phyloP scores from a whole-genome alignment of 2,888 invertebrate species.

The Campoplex capitator region DNA sequence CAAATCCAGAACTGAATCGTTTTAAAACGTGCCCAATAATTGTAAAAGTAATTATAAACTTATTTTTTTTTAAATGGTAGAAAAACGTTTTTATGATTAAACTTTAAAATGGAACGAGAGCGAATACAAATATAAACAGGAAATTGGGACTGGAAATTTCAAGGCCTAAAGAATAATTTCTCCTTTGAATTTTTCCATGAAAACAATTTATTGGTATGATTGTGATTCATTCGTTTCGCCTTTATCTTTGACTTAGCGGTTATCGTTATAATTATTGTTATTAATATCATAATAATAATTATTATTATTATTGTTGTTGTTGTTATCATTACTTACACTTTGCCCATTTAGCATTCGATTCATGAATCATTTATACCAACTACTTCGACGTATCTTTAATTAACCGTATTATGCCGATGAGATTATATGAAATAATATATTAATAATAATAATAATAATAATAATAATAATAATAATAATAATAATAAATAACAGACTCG shows the following conservation, averaged over 20 bases:
- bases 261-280: constrained; percentile 16
- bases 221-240: constrained; percentile 41
- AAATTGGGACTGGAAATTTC: background rate
- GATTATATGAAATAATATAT: constrained; percentile 54
- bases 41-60: too few species aligned
- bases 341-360: constrained; percentile 58
- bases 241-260: background rate
- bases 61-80: background rate
- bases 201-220: constrained; percentile 23
- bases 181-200: constrained; percentile 1
- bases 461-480: background rate
- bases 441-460: constrained; percentile 9
- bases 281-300: background rate
- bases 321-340: constrained; percentile 59
- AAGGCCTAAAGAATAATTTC: background rate
- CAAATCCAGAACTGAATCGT: background rate
- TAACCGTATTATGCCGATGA: constrained; percentile 54
- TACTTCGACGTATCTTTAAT: constrained; percentile 41
- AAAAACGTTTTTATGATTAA: background rate
- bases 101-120: background rate
- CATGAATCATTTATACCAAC: constrained; percentile 29
- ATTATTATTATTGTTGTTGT: constrained; percentile 13
- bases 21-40: background rate
- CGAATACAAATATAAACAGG: background rate
- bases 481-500: constrained; percentile 35